Conservation (phyloP, 2,888 invertebrate species). For the Cybosia mesomella region DNA sequence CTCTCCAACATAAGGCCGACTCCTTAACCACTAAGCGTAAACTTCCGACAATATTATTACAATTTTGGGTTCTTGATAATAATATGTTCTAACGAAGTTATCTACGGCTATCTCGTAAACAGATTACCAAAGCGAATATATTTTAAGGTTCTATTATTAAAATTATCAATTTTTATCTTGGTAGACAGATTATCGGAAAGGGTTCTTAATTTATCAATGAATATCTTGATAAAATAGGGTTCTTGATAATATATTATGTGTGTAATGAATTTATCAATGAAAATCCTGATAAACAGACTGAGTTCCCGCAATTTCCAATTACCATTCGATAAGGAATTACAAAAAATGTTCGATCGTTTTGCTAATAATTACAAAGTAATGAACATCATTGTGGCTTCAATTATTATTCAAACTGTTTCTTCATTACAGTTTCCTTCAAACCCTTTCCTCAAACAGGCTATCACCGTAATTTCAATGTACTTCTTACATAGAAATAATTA, state of each 20-base stretch:
- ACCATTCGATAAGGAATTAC: neutral
- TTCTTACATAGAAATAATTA: conserved; percentile 48
- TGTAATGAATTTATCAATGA: conserved; percentile 2
- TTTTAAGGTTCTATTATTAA: neutral
- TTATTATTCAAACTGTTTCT: conserved; percentile 12
- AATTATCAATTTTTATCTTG: too few relatives aligned
- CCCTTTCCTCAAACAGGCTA: conserved; percentile 10
- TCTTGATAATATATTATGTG: neutral
- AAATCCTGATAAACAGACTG: neutral
- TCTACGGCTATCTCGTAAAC: too few relatives aligned
- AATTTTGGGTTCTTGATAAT: too few relatives aligned
- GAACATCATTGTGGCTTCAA: neutral
- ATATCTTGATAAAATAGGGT: neutral
- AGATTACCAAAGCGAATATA: neutral
- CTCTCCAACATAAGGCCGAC: too few relatives aligned
- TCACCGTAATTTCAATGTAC: conserved; percentile 19
- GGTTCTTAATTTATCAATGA: too few relatives aligned
- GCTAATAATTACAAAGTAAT: neutral
- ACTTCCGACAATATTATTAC: too few relatives aligned
- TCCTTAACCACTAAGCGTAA: too few relatives aligned
- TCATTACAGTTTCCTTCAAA: conserved; percentile 4
- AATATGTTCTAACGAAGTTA: too few relatives aligned
- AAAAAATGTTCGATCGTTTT: neutral
- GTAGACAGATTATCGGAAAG: too few relatives aligned
- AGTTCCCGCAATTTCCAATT: neutral